Evolutionary conservation across 2,888 invertebrate species (phyloP).

Genomic region (Trissolcus brochymenae): DNA sequence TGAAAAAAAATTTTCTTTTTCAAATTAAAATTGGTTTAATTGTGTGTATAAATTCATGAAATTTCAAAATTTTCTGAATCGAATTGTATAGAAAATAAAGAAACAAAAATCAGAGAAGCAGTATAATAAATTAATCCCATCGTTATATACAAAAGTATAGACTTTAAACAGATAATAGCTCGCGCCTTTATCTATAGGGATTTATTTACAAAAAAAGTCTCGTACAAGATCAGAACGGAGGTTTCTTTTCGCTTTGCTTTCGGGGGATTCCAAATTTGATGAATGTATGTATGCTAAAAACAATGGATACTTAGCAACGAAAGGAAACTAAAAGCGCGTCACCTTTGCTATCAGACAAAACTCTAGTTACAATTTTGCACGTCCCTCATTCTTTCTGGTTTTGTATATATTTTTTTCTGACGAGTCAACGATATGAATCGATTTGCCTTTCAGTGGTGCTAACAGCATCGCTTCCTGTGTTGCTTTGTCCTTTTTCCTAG

Average conservation of each 20-base stretch:
- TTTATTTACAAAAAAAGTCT: slow-evolving; percentile 1
- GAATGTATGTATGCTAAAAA: no score
- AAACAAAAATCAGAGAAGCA: no score
- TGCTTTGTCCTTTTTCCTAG: slow-evolving; percentile 82
- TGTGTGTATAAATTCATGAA: no score
- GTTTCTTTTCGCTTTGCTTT: neutral
- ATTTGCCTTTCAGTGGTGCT: slow-evolving; percentile 58
- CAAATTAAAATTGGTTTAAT: no score
- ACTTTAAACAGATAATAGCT: neutral
- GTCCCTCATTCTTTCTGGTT: slow-evolving; percentile 63
- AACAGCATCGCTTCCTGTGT: slow-evolving; percentile 76
- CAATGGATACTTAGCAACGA: neutral
- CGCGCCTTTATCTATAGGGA: neutral
- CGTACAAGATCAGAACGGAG: neutral
- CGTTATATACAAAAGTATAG: slow-evolving; percentile 4
- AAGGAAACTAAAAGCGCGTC: slow-evolving; percentile 60
- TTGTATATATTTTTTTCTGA: slow-evolving; percentile 62
- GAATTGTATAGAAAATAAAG: no score
- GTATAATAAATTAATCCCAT: neutral
- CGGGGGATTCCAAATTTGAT: no score
- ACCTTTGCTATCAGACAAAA: neutral
- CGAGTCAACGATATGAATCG: slow-evolving; percentile 19
- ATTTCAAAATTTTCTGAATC: no score
- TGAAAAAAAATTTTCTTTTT: no score
- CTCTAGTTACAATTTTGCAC: slow-evolving; percentile 7